Percentiles rank a stretch among this genome's conserved stretches.
phyloP scores from a whole-genome alignment of 2,113 vertebrate species.

The Takifugu flavidus region DNA sequence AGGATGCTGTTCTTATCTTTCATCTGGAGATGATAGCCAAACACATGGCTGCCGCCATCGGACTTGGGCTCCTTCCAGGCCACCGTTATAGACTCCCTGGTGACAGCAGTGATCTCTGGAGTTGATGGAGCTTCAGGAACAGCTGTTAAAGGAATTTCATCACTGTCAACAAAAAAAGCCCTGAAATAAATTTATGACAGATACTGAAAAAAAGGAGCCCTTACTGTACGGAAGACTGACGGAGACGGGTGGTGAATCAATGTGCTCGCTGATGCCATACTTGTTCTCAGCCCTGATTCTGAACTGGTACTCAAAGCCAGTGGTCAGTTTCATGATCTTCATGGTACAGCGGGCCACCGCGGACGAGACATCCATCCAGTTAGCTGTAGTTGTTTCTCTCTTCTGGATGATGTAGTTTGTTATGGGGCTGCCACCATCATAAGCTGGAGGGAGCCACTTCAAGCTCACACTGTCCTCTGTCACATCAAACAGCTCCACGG shows the following conservation, averaged over 20 bases:
- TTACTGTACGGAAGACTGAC: conserved; percentile 95
- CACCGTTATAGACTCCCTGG: conserved; percentile 86
- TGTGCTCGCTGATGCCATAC: conserved; percentile 94
- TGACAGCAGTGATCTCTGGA: conserved; percentile 87
- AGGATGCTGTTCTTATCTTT: conserved; percentile 97
- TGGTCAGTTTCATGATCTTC: conserved; percentile 92
- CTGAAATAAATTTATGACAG: neutral
- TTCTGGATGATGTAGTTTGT: conserved; percentile 95
- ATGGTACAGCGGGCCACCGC: conserved; percentile 90
- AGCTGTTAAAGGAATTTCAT: conserved; percentile 65
- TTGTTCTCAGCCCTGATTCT: conserved; percentile 97
- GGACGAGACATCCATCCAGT: conserved; percentile 93
- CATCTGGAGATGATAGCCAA: conserved; percentile 95
- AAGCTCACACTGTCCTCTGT: conserved; percentile 90
- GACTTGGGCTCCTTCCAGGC: conserved; percentile 92
- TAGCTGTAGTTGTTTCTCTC: conserved; percentile 92
- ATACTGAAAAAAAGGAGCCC: conserved; percentile 43
- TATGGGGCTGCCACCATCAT: conserved; percentile 94
- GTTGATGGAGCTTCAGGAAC: conserved; percentile 87
- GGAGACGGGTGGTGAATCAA: conserved; percentile 83
- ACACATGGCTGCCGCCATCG: conserved; percentile 88
- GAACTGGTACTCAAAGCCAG: conserved; percentile 95
- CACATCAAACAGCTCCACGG: conserved; percentile 85
- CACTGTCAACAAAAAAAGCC: neutral
- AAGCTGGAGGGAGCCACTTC: conserved; percentile 89